These are phyloP conservation scores for Chrosomus eos DNA, from an alignment of 2,797 vertebrate species.

Conservation along the genomic window DNA sequence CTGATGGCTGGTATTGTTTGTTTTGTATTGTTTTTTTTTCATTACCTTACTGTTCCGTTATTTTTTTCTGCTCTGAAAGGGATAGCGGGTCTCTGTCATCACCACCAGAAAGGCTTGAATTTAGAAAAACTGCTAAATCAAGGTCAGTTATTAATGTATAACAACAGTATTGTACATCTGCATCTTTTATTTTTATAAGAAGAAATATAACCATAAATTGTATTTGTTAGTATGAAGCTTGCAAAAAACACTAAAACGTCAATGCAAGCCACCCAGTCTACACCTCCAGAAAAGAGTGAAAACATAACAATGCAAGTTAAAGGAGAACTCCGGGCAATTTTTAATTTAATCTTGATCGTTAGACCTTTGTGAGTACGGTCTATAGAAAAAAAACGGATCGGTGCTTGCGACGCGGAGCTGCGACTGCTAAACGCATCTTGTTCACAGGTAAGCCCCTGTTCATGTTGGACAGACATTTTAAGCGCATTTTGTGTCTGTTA, in stretches of 20 bases:
- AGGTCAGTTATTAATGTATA: conserved; percentile 32
- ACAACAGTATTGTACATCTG: background rate
- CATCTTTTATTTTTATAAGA: background rate
- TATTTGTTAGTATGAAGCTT: background rate
- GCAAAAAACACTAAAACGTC: background rate
- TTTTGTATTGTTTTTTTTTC: background rate
- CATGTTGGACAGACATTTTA: no score
- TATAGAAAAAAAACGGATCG: no score
- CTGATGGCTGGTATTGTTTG: background rate
- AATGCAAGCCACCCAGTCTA: background rate
- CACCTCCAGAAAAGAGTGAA: conserved; percentile 1
- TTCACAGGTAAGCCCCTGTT: no score
- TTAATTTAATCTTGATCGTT: no score
- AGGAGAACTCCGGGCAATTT: no score
- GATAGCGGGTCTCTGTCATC: conserved; percentile 41
- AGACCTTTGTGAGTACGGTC: no score
- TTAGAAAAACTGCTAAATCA: conserved; percentile 40
- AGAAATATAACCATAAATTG: background rate
- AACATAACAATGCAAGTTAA: conserved; percentile 19
- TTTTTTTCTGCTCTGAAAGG: conserved; percentile 9
- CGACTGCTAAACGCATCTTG: no score
- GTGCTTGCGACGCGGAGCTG: no score
- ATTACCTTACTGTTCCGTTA: background rate
- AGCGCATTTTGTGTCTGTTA: no score
- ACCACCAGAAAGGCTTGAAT: conserved; percentile 42